These are phyloP conservation scores for Drosophila ambigua DNA, from an alignment of 1,140 invertebrate species.

Conservation along the genomic window DNA sequence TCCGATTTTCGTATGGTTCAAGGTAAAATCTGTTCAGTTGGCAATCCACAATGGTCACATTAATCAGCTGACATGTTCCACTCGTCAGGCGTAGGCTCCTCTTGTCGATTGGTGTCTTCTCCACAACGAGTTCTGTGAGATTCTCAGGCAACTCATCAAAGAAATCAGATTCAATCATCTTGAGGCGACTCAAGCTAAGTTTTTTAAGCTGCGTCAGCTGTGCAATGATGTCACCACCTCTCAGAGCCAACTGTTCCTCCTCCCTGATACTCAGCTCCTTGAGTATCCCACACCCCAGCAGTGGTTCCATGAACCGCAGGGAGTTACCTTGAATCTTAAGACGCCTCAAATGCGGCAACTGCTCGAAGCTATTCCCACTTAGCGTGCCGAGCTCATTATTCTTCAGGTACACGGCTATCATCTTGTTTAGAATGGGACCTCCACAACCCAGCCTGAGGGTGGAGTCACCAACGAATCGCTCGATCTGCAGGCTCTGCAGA, in stretches of 20 bases:
- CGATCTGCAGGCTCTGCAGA: slow-evolving; percentile 47
- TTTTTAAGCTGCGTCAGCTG: slow-evolving; percentile 16
- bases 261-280: slow-evolving; percentile 19
- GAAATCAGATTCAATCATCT: slow-evolving; percentile 18
- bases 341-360: slow-evolving; percentile 49
- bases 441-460: slow-evolving; percentile 34
- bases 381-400: slow-evolving; percentile 55
- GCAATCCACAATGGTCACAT: slow-evolving; percentile 55
- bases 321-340: slow-evolving; percentile 45
- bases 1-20: not conserved
- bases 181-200: slow-evolving; percentile 31
- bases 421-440: slow-evolving; percentile 9
- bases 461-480: slow-evolving; percentile 56
- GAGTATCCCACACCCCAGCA: slow-evolving; percentile 5
- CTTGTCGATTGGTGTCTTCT: slow-evolving; percentile 28
- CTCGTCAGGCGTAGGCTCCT: slow-evolving; percentile 10
- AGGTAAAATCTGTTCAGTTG: slow-evolving; percentile 39
- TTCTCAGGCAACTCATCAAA: slow-evolving; percentile 14
- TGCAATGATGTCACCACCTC: not conserved
- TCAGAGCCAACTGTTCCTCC: slow-evolving; percentile 38
- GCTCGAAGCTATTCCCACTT: slow-evolving; percentile 38
- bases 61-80: slow-evolving; percentile 32
- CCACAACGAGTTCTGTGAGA: slow-evolving; percentile 26
- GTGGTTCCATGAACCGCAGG: slow-evolving; percentile 34
- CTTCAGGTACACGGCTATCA: slow-evolving; percentile 20